phyloP scores from a whole-genome alignment of 2,113 vertebrate species.

The Oncorhynchus mykiss region DNA sequence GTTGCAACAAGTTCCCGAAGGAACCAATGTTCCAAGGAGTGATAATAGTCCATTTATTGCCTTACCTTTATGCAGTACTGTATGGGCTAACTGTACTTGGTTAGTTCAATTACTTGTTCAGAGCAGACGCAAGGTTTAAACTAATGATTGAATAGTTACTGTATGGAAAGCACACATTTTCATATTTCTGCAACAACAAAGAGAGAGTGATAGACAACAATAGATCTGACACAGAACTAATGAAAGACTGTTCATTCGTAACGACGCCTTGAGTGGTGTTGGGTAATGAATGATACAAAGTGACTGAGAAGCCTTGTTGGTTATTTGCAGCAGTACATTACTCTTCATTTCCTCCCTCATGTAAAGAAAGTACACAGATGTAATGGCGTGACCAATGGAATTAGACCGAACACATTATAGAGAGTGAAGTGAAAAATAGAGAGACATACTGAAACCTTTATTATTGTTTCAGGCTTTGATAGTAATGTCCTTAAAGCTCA shows the following conservation, averaged over 20 bases:
- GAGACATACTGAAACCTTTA: constrained; percentile 29
- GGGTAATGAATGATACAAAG: constrained; percentile 43
- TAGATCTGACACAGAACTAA: constrained; percentile 41
- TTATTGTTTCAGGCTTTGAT: constrained; percentile 43
- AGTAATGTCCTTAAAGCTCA: constrained; percentile 53
- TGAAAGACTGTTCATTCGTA: constrained; percentile 40
- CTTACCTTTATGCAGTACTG: constrained; percentile 64
- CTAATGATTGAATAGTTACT: constrained; percentile 8
- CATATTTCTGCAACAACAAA: constrained; percentile 35
- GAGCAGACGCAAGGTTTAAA: background rate
- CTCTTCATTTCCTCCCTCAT: constrained; percentile 47
- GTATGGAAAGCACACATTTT: constrained; percentile 63
- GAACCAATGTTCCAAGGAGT: constrained; percentile 64
- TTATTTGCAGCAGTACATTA: constrained; percentile 43
- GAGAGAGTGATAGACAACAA: constrained; percentile 23
- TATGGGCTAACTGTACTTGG: constrained; percentile 42
- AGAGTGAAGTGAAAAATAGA: background rate
- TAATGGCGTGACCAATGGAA: constrained; percentile 43
- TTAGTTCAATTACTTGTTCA: constrained; percentile 20
- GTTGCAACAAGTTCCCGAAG: constrained; percentile 12
- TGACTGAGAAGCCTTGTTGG: constrained; percentile 30
- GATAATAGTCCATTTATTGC: constrained; percentile 49
- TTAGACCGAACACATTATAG: constrained; percentile 44
- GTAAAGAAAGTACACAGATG: constrained; percentile 43
- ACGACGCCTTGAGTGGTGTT: constrained; percentile 40